Evolutionary conservation across 2,113 vertebrate genomes (phyloP).

Genomic region (Oceanites oceanicus): DNA sequence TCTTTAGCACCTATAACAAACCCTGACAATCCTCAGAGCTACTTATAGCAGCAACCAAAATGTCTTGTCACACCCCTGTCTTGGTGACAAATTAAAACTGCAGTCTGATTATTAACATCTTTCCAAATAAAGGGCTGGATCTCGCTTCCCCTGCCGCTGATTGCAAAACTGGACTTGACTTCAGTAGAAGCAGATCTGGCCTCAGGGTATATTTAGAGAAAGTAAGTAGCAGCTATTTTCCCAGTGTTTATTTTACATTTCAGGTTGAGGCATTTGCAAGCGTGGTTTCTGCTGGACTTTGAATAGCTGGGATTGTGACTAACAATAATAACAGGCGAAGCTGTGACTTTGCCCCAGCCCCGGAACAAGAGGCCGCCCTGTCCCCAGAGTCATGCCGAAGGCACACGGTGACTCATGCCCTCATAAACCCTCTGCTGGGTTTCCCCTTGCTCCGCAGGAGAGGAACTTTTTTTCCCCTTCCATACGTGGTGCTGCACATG

Average conservation of each 20-base stretch:
- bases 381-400: conserved; percentile 43
- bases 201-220: neutral
- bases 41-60: conserved; percentile 24
- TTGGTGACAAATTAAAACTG: conserved; percentile 54
- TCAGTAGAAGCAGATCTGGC: neutral
- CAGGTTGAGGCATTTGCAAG: conserved; percentile 44
- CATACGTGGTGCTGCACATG: neutral
- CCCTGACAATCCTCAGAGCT: conserved; percentile 16
- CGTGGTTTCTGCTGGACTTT: conserved; percentile 37
- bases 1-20: conserved; percentile 29
- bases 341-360: conserved; percentile 34
- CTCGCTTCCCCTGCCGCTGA: neutral
- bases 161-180: conserved; percentile 23
- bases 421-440: conserved; percentile 16
- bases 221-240: conserved; percentile 41
- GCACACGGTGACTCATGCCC: conserved; percentile 20
- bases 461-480: neutral
- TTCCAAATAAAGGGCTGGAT: conserved; percentile 19
- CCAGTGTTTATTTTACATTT: conserved; percentile 46
- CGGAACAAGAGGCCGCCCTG: conserved; percentile 32
- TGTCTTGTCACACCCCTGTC: conserved; percentile 13
- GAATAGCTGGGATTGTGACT: conserved; percentile 14
- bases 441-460: neutral
- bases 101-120: conserved; percentile 19
- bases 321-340: conserved; percentile 5